Conservation (phyloP, 2,888 invertebrate species). For the Sminthurinus aureus region DNA sequence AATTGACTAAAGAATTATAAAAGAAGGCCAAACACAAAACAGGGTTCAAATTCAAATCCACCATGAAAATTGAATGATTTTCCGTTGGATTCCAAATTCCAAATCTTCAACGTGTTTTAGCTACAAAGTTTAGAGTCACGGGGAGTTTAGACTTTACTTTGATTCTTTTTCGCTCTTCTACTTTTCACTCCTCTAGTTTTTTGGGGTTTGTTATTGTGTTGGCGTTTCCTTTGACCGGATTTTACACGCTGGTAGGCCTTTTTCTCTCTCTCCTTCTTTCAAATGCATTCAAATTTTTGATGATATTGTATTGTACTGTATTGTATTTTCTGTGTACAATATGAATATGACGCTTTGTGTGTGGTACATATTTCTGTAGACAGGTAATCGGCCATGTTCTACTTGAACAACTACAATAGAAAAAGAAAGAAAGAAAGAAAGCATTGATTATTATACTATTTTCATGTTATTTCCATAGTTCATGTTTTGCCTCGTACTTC, state of each 20-base stretch:
- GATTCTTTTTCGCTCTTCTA: neutral
- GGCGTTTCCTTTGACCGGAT: constrained; percentile 13
- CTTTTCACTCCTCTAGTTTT: neutral
- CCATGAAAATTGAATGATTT: constrained; percentile 20
- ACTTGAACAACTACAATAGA: too few species aligned
- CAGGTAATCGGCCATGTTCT: too few species aligned
- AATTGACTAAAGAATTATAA: too few species aligned
- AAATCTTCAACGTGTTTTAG: neutral
- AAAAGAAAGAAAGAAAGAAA: too few species aligned
- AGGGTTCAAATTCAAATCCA: neutral
- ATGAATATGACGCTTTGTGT: too few species aligned
- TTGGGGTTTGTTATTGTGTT: constrained; percentile 9
- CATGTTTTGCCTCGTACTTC: too few species aligned
- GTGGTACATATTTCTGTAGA: too few species aligned
- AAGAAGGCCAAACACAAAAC: neutral
- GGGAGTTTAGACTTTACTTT: constrained; percentile 1
- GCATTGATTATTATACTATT: too few species aligned
- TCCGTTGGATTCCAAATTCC: neutral
- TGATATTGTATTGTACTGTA: neutral
- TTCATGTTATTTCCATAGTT: too few species aligned
- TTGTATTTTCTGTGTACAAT: neutral
- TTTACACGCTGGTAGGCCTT: constrained; percentile 2
- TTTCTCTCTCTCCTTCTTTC: constrained; percentile 1
- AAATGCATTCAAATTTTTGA: neutral
- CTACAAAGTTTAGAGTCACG: neutral